Conservation (phyloP, 2,113 vertebrate genomes). For the Etheostoma cragini region DNA sequence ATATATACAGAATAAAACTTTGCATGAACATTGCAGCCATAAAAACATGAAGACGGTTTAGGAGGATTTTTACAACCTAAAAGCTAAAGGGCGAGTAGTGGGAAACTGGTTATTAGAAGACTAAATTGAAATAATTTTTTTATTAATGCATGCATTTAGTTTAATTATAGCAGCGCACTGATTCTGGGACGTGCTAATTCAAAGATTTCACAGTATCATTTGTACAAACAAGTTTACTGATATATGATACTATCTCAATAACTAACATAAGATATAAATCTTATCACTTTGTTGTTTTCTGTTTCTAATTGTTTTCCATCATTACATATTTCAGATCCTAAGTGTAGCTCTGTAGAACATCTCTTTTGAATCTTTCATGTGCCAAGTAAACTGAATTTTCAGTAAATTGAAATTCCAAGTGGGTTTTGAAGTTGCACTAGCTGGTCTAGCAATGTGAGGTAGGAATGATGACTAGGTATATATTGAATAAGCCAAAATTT, state of each 20-base stretch:
- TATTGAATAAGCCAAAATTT: neutral
- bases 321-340: neutral
- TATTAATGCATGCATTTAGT: neutral
- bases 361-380: neutral
- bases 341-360: neutral
- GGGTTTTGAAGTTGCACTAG: neutral
- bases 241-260: constrained; percentile 8
- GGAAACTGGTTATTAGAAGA: neutral
- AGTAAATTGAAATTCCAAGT: neutral
- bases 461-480: too few species aligned
- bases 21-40: neutral
- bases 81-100: neutral
- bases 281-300: neutral
- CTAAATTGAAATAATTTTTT: neutral
- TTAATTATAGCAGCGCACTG: constrained; percentile 2
- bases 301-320: neutral
- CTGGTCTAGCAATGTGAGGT: too few species aligned
- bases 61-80: neutral
- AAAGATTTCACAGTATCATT: neutral
- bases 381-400: neutral
- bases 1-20: neutral
- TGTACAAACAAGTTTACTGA: neutral
- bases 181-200: constrained; percentile 2
- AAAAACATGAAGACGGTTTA: neutral
- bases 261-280: constrained; percentile 18